phyloP scores from a whole-genome alignment of 2,888 invertebrate genomes.

The Drosophila aldrichi region DNA sequence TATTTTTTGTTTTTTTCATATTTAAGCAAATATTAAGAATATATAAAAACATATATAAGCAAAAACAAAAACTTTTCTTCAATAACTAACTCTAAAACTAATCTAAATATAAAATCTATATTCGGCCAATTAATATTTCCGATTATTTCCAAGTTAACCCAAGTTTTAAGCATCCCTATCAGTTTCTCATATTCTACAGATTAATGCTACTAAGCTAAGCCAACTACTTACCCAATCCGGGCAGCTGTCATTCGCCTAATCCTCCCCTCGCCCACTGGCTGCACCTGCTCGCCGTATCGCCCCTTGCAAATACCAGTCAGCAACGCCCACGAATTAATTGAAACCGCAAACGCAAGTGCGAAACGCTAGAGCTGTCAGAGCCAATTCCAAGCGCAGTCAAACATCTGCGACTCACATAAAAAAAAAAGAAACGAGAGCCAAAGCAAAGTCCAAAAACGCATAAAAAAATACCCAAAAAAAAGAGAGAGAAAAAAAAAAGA shows the following conservation, averaged over 20 bases:
- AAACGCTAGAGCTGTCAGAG: conserved; percentile 58
- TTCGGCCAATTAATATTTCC: neutral
- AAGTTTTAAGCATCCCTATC: neutral
- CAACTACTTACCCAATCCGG: conserved; percentile 8
- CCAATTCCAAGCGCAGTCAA: conserved; percentile 46
- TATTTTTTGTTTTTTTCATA: too few species aligned
- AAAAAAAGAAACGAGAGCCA: conserved; percentile 20
- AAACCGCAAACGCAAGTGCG: conserved; percentile 69
- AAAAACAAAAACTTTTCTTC: neutral
- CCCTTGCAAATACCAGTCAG: conserved; percentile 28
- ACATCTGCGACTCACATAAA: conserved; percentile 56
- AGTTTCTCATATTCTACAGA: neutral
- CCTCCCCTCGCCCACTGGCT: conserved; percentile 1
- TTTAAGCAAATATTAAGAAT: too few species aligned
- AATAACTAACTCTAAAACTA: neutral
- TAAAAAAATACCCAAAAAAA: conserved; percentile 9
- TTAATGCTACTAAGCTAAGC: conserved; percentile 5
- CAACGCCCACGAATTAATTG: conserved; percentile 72
- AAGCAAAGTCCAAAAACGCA: conserved; percentile 13
- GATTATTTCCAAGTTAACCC: neutral
- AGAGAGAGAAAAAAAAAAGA: neutral
- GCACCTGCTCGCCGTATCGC: conserved; percentile 36
- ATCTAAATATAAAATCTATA: neutral
- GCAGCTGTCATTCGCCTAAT: conserved; percentile 16
- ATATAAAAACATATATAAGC: neutral